Conservation (phyloP, 2,888 invertebrate species). For the Abrostola triplasia region DNA sequence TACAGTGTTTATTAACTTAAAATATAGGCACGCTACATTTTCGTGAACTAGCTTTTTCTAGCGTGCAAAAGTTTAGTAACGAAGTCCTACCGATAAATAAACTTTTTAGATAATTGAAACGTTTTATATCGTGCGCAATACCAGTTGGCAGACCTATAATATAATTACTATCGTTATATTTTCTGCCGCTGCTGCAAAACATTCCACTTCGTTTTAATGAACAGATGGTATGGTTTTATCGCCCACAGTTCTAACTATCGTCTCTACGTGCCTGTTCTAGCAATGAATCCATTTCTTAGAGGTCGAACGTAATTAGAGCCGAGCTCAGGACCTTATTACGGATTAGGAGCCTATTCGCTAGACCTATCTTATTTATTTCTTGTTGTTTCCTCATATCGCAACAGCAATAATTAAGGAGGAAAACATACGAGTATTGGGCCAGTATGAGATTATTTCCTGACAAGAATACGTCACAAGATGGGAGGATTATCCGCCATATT, state of each 20-base stretch:
- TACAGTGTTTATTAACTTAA: too few species aligned
- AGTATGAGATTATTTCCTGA: slow-evolving; percentile 8
- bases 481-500: neutral
- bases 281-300: slow-evolving; percentile 33
- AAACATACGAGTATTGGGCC: slow-evolving; percentile 21
- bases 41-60: too few species aligned
- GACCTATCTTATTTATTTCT: slow-evolving; percentile 39
- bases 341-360: slow-evolving; percentile 29
- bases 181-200: neutral
- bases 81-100: too few species aligned
- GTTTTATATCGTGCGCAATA: too few species aligned
- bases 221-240: neutral
- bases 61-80: too few species aligned
- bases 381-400: slow-evolving; percentile 19
- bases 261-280: slow-evolving; percentile 17
- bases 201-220: neutral
- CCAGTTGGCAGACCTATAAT: too few species aligned
- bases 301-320: slow-evolving; percentile 35
- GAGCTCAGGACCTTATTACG: slow-evolving; percentile 38
- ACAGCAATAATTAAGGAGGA: slow-evolving; percentile 8
- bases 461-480: slow-evolving; percentile 13
- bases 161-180: neutral
- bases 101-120: too few species aligned
- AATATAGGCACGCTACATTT: too few species aligned
- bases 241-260: slow-evolving; percentile 13